phyloP scores from a whole-genome alignment of 2,113 vertebrate genomes.

The Cettia cetti region DNA sequence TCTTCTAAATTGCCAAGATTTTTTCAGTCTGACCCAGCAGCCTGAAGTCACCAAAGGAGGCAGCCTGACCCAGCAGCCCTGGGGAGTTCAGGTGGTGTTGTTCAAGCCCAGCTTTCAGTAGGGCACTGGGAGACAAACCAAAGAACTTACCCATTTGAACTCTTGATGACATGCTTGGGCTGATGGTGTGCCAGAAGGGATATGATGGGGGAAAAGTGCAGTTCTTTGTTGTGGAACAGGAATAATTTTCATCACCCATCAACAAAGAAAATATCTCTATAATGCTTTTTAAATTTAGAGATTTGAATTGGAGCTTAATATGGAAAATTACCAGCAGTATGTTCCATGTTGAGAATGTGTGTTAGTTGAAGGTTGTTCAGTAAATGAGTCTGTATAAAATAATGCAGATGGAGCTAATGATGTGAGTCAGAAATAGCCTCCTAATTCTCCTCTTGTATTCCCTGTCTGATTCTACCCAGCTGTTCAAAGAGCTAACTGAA shows the following conservation, averaged over 20 bases:
- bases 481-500: not conserved
- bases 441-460: not conserved
- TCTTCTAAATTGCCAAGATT: not conserved
- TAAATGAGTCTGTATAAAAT: not conserved
- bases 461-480: not conserved
- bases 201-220: not conserved
- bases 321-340: not conserved
- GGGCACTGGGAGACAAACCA: not conserved
- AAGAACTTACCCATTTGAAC: not conserved
- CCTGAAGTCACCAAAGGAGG: not conserved
- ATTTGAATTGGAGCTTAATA: not conserved
- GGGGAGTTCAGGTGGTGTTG: not conserved
- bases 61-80: too few relatives aligned
- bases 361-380: not conserved
- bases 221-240: not conserved
- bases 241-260: not conserved
- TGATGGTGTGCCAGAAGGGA: not conserved
- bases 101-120: not conserved
- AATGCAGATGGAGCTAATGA: conserved; percentile 34
- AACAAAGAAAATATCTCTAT: not conserved
- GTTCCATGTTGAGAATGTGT: not conserved
- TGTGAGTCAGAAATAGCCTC: conserved; percentile 1
- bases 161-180: not conserved
- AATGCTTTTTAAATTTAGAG: not conserved
- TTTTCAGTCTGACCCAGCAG: not conserved